Evolutionary conservation across 2,113 vertebrate species (phyloP), one percentile per base, ranked within the genome.

Genomic region (Dipodomys spectabilis): DNA sequence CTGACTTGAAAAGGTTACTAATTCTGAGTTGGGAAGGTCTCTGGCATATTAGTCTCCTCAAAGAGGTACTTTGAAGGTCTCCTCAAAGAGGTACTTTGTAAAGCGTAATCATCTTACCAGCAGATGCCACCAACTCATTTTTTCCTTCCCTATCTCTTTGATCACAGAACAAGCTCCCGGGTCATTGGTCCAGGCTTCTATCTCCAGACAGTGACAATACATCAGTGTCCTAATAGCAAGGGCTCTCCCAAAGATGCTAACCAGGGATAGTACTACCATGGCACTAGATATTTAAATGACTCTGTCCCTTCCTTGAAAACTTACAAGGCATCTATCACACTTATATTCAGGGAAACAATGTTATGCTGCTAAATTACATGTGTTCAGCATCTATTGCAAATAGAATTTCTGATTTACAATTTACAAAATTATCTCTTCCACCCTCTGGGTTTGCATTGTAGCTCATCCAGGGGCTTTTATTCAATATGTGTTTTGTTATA

Each of bases 401-500:
- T 64, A 32, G 53, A 39, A 25, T 96, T 96, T 97, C 91, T 88
- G 94, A 83, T 73, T 53, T 68, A n/a, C 65, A 86, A 94, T 69
- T 85, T 78, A 64, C 91, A 90, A 35, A 84, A 23, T 81, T 53
- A 68, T 71, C 83, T 91, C 91, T 90, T 57, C 57, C 30, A 57
- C 91, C 91, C 93, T 71, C 92, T 87, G 89, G 94, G 73, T 94
- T 95, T 93, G 88, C 93, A 79, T 30, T 94, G 93, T 67, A 92
- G 91, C 75, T 94, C 28, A 93, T 68, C 94, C 92, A 67, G 71
- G 60, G 64, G 84, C n/a, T 86, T 92, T 88, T 82, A 25, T 82
- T 95, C 80, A 88, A 57, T 90, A 67, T 30, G 67, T 60, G 92
- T 3, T 97, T 93, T 96, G 94, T 97, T 97, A 96, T 30, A 23